Evolutionary conservation across 1,140 invertebrate species (phyloP), one percentile per base, ranked within the genome.

Genomic region (Dendroctonus ponderosae): DNA sequence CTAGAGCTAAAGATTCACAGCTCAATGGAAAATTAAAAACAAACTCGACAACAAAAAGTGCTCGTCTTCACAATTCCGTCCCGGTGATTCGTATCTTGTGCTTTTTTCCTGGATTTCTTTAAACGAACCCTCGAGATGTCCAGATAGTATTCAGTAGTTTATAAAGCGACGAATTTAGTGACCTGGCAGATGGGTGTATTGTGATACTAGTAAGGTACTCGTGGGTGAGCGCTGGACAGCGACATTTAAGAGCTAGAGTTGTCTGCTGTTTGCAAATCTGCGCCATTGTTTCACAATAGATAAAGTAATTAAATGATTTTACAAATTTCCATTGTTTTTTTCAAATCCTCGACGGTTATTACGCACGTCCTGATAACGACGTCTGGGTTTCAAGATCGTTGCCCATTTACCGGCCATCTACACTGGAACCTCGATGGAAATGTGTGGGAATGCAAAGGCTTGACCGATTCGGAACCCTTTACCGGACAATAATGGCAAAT

Each of bases 131-230:
- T 58, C 42, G 50, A 61, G 66, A 67, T 67, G 50, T 54, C 52
- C 59, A 61, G 66, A 67, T 67, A 67, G 62, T 50, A 62, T 67
- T 67, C 59, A 67, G 46, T 26, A 67, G 42, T 67, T 67, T 59
- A 67, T 67, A 67, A 62, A 62, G 53, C 66, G 43, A 67, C 50
- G 66, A 67, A 67, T 67, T 56, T 67, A 67, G 49, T 67, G 66
- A 67, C 66, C 66, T 62, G 66, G 53, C 66, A 67, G 66, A 67
- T 67, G 66, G 54, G 39, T 39, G 41, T 56, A 54, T 56, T 62
- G 53, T 62, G 15, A 8, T 54, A 54, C 26, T 26, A 26, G 26
- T 3, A 26, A 26, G 26, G 48, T 62, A 52, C 50, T 60, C 41
- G 64, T 67, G 66, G 66, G 66, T 67, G 66, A 67, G n/a, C 8